Evolutionary conservation across 2,888 invertebrate genomes (phyloP).

Genomic region (Sinohyriopsis cumingii): DNA sequence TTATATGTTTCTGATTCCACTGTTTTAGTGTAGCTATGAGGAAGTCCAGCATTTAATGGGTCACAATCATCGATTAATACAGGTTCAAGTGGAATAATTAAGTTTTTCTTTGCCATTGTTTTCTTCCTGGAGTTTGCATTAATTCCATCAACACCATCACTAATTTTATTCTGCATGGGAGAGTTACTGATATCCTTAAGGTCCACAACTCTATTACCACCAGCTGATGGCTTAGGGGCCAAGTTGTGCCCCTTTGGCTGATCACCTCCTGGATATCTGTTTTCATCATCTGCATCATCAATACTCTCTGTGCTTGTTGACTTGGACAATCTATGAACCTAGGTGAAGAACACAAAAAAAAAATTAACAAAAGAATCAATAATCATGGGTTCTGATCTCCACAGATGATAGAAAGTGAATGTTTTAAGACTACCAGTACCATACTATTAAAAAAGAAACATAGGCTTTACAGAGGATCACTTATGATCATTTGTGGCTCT

Average conservation of each 20-base stretch:
- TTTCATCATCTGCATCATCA: constrained; percentile 17
- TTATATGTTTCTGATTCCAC: no score
- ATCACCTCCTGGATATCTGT: constrained; percentile 24
- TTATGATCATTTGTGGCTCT: no score
- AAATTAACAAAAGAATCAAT: no score
- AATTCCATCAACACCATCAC: not conserved
- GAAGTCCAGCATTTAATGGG: not conserved
- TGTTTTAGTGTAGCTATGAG: no score
- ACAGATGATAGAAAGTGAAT: no score
- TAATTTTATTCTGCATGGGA: constrained; percentile 22
- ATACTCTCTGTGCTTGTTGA: no score
- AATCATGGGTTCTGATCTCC: no score
- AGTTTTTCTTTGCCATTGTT: constrained; percentile 15
- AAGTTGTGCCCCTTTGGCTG: not conserved
- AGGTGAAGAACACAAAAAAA: no score
- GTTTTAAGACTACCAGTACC: no score
- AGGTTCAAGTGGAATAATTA: constrained; percentile 46
- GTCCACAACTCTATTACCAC: constrained; percentile 17
- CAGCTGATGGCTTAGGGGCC: not conserved
- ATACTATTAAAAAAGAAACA: no score
- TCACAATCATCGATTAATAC: constrained; percentile 30
- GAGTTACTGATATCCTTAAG: constrained; percentile 38
- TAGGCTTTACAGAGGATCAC: no score
- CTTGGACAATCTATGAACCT: no score
- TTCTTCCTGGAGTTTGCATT: not conserved